These are phyloP conservation scores for Sphecodes monilicornis DNA, from an alignment of 2,888 invertebrate species.

Conservation along the genomic window DNA sequence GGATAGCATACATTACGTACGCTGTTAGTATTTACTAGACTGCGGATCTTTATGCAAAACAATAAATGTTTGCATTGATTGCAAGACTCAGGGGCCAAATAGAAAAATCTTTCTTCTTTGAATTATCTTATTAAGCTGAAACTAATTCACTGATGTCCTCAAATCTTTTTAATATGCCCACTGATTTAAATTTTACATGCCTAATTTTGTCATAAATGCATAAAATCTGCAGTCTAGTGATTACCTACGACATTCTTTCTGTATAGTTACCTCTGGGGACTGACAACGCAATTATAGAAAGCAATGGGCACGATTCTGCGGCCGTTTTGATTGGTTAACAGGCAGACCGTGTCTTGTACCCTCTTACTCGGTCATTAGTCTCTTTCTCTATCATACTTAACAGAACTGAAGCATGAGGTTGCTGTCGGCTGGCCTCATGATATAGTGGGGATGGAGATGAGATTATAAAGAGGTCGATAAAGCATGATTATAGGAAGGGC, in stretches of 20 bases:
- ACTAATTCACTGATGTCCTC: too few species aligned
- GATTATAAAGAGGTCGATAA: conserved; percentile 7
- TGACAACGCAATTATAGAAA: too few species aligned
- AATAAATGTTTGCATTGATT: too few species aligned
- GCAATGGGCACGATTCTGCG: conserved; percentile 1
- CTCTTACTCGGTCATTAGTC: conserved; percentile 6
- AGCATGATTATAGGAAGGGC: conserved; percentile 8
- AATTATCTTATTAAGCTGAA: too few species aligned
- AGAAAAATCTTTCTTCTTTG: too few species aligned
- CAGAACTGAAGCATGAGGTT: neutral
- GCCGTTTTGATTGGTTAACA: neutral
- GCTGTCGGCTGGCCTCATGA: neutral
- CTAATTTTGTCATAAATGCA: too few species aligned
- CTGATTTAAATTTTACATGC: too few species aligned
- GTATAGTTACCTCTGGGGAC: neutral
- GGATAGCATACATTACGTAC: neutral
- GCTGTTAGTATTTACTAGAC: too few species aligned
- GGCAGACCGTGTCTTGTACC: neutral
- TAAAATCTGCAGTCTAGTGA: too few species aligned
- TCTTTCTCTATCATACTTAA: neutral
- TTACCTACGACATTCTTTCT: neutral
- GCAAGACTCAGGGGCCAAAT: too few species aligned
- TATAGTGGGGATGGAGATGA: neutral
- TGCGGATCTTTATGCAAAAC: too few species aligned
- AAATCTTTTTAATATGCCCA: too few species aligned